phyloP scores from a whole-genome alignment of 2,888 invertebrate species.

The Plutella xylostella region DNA sequence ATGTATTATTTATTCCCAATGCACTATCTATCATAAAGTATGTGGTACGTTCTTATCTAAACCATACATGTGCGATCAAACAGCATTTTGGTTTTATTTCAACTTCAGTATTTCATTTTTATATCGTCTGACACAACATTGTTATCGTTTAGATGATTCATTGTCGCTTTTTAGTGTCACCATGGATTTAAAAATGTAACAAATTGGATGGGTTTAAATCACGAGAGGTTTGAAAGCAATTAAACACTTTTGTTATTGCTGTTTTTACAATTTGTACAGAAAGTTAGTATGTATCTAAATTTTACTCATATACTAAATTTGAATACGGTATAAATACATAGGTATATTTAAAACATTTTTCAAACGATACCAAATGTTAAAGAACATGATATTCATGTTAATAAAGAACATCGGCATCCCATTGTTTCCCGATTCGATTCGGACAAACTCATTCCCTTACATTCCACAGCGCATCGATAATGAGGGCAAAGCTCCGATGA shows the following conservation, averaged over 20 bases:
- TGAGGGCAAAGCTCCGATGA: not conserved
- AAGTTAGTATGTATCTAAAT: too few species aligned
- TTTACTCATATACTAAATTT: too few species aligned
- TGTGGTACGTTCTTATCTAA: constrained; percentile 43
- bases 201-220: not conserved
- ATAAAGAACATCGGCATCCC: not conserved
- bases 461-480: constrained; percentile 1
- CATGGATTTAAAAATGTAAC: not conserved
- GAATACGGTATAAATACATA: too few species aligned
- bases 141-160: not conserved
- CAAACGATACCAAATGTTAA: not conserved
- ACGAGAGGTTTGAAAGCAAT: not conserved
- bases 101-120: too few species aligned
- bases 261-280: too few species aligned
- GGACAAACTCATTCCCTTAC: not conserved
- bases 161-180: not conserved
- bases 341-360: not conserved
- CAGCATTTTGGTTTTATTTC: constrained; percentile 28
- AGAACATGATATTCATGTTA: not conserved
- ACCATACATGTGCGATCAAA: constrained; percentile 35
- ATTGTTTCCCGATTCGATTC: constrained; percentile 2
- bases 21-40: too few species aligned
- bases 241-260: too few species aligned
- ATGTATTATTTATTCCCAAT: too few species aligned
- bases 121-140: too few species aligned